Percentiles rank a stretch among this genome's conserved stretches.
phyloP scores from a whole-genome alignment of 2,888 invertebrate genomes.

The Apamea anceps region DNA sequence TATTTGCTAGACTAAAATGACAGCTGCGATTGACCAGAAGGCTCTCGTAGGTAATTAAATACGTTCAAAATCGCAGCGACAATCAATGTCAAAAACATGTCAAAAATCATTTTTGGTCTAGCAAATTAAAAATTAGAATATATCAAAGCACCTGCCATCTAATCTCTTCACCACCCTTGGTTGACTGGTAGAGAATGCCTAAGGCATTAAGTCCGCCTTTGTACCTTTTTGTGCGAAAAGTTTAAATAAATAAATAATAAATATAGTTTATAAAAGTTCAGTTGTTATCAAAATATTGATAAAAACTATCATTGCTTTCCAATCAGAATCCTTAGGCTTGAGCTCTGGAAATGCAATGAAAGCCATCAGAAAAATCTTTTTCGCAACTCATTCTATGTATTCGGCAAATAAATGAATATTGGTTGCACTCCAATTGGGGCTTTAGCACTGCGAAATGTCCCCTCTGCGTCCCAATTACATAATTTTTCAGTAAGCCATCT shows the following conservation, averaged over 20 bases:
- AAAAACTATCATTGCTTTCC: background rate
- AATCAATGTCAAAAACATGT: background rate
- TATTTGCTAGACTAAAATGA: background rate
- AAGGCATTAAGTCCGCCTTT: too few relatives aligned
- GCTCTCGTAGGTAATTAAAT: background rate
- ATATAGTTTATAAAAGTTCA: background rate
- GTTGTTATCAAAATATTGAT: background rate
- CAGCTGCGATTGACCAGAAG: background rate
- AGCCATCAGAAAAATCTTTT: conserved; percentile 16
- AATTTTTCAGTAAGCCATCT: conserved; percentile 38
- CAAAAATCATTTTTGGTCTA: too few relatives aligned
- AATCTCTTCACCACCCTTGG: too few relatives aligned
- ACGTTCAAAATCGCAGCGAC: background rate
- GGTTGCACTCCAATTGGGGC: conserved; percentile 24
- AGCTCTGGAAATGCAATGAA: conserved; percentile 26
- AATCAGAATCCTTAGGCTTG: background rate
- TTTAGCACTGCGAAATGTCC: conserved; percentile 1
- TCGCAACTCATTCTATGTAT: conserved; percentile 8
- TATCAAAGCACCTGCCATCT: too few relatives aligned
- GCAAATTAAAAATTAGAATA: too few relatives aligned
- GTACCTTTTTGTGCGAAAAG: too few relatives aligned
- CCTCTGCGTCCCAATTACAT: conserved; percentile 47
- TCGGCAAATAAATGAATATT: conserved; percentile 38
- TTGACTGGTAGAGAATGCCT: too few relatives aligned
- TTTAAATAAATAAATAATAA: too few relatives aligned